Evolutionary conservation across 2,888 invertebrate genomes (phyloP).

Genomic region (Piscicola geometra): DNA sequence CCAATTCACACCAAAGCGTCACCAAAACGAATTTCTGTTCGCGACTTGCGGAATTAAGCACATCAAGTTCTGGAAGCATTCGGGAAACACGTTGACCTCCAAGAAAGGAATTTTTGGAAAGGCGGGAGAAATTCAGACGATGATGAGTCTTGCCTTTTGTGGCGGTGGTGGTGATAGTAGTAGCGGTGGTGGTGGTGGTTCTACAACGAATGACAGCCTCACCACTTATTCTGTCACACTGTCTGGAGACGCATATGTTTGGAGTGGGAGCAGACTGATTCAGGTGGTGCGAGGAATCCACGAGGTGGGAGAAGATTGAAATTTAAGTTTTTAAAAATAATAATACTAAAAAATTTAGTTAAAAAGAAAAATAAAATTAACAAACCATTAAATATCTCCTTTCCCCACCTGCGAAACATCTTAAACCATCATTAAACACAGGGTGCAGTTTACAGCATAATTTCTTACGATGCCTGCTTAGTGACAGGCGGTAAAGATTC

Average conservation of each 20-base stretch:
- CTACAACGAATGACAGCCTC: conserved; percentile 35
- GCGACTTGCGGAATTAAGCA: conserved; percentile 57
- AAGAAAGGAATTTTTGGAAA: conserved; percentile 55
- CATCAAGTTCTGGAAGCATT: conserved; percentile 56
- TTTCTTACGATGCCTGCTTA: too few relatives aligned
- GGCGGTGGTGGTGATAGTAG: conserved; percentile 26
- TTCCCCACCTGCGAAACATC: too few relatives aligned
- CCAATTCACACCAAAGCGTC: conserved; percentile 51
- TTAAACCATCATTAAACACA: too few relatives aligned
- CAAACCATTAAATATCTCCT: too few relatives aligned
- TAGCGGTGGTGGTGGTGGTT: too few relatives aligned
- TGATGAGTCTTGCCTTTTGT: conserved; percentile 53
- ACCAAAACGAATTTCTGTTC: conserved; percentile 44
- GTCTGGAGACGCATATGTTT: conserved; percentile 56
- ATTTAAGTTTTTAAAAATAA: too few relatives aligned
- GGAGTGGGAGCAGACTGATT: conserved; percentile 52
- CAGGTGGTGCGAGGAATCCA: conserved; percentile 53
- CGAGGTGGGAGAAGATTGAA: too few relatives aligned
- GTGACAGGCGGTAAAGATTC: too few relatives aligned
- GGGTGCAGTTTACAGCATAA: too few relatives aligned
- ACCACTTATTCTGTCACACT: conserved; percentile 55
- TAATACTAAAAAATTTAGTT: too few relatives aligned
- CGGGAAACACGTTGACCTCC: conserved; percentile 54
- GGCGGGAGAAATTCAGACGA: conserved; percentile 55
- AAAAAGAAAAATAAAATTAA: too few relatives aligned